Conservation (phyloP, 23 tunicate genomes). For the Styela clava region DNA sequence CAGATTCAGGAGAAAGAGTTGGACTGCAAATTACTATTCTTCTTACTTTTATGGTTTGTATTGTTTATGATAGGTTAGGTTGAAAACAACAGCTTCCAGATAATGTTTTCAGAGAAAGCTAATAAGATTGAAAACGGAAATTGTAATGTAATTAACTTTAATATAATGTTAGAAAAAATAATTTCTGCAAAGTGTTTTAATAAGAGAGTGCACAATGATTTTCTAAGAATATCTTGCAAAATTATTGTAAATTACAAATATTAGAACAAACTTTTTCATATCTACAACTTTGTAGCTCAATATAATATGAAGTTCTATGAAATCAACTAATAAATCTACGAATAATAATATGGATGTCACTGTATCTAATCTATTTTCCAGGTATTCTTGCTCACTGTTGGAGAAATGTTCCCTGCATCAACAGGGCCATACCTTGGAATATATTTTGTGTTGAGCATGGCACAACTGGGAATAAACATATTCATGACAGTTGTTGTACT, state of each 20-base stretch:
- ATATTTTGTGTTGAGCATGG: constrained; percentile 78
- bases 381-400: constrained; percentile 81
- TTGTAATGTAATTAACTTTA: not conserved
- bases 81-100: not conserved
- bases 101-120: too few relatives aligned
- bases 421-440: constrained; percentile 88
- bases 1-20: constrained; percentile 83
- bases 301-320: too few relatives aligned
- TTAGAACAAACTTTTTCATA: too few relatives aligned
- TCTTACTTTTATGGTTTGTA: constrained; percentile 60
- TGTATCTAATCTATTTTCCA: constrained; percentile 11
- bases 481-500: constrained; percentile 72
- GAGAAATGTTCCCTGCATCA: constrained; percentile 90
- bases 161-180: not conserved
- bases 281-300: too few relatives aligned
- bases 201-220: too few relatives aligned
- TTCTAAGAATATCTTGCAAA: too few relatives aligned
- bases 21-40: constrained; percentile 79
- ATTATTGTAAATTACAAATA: too few relatives aligned
- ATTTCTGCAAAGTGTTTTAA: not conserved
- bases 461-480: constrained; percentile 61
- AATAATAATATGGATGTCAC: too few relatives aligned
- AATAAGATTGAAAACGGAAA: not conserved
- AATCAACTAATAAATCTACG: too few relatives aligned
- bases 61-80: not conserved